These are phyloP conservation scores for Liasis olivaceus DNA, from an alignment of 2,797 vertebrate genomes.

Conservation along the genomic window DNA sequence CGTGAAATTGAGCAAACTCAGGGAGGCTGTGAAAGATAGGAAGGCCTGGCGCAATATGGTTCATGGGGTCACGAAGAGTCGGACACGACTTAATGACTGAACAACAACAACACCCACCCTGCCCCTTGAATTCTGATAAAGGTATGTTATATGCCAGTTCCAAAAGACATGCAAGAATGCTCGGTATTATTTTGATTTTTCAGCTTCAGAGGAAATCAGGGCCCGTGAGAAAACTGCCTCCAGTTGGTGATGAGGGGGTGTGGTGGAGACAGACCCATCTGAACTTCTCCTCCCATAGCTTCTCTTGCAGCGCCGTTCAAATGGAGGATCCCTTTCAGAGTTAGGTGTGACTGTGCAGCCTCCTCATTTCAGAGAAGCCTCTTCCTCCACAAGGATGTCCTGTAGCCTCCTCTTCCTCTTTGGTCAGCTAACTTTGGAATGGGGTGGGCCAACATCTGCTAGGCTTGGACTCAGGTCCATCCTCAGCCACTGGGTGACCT, in stretches of 20 bases:
- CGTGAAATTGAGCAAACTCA: too few relatives aligned
- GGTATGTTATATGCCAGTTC: not conserved
- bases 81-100: too few relatives aligned
- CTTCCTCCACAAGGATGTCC: not conserved
- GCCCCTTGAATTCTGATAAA: not conserved
- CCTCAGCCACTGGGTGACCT: not conserved
- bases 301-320: not conserved
- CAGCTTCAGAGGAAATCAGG: not conserved
- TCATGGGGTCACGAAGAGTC: too few relatives aligned
- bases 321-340: not conserved
- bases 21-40: too few relatives aligned
- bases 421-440: not conserved
- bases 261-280: not conserved
- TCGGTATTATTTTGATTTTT: not conserved
- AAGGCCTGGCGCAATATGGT: too few relatives aligned
- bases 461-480: not conserved
- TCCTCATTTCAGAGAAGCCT: not conserved
- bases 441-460: not conserved
- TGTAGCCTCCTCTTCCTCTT: not conserved
- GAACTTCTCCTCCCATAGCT: not conserved
- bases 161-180: not conserved
- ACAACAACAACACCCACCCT: too few relatives aligned
- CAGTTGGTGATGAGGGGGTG: not conserved
- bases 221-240: not conserved
- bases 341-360: too few relatives aligned